Base-by-base conservation (phyloP, 1,140 invertebrate species). In the Gryllus bimaculatus region DNA sequence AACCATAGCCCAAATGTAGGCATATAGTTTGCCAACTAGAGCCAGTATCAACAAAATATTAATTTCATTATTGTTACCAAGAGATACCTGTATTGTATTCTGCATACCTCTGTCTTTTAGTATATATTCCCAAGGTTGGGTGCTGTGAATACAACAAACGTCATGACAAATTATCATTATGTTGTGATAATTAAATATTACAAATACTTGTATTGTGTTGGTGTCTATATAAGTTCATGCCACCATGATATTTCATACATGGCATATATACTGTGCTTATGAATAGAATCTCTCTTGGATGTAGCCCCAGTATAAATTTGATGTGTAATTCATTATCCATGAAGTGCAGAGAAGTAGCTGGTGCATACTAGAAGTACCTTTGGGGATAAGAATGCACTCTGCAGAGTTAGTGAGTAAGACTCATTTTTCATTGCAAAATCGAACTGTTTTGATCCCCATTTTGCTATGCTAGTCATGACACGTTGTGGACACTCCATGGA, bases 1-100 rank as follows among this genome's bases (percentile, higher is more conserved):
- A 80, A 78, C 48, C 66, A 78, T 76, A 78, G 48, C 74, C 76
- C 47, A 80, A 73, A 73, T 47, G 54, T 78, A 75, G 76, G 77
- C 13, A 73, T 74, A 80, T 74, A 80, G 78, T 39, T 73, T 79
- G 78, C 66, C 78, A 79, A 47, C 78, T 79, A 79, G 78, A 79
- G 78, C 73, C 74, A 47, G 47, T 75, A 66, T 66, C 15, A n/a
- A 75, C 73, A 74, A 79, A 79, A 75, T 13, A 47, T 79, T 79
- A 54, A 79, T 20, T 79, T 79, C 73, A 73, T 79, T 74, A 79
- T 75, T 79, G 73, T 74, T n/a, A 74, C 49, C 21, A 74, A 75
- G 26, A 54, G 48, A 66, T 66, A 66, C 54, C 54, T 66, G 54
- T 77, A 77, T 77, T 77, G 47, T 77, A 77, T 47, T 77, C 76